Conservation (phyloP, 2,888 invertebrate genomes). For the Gymnoscelis rufifasciata region DNA sequence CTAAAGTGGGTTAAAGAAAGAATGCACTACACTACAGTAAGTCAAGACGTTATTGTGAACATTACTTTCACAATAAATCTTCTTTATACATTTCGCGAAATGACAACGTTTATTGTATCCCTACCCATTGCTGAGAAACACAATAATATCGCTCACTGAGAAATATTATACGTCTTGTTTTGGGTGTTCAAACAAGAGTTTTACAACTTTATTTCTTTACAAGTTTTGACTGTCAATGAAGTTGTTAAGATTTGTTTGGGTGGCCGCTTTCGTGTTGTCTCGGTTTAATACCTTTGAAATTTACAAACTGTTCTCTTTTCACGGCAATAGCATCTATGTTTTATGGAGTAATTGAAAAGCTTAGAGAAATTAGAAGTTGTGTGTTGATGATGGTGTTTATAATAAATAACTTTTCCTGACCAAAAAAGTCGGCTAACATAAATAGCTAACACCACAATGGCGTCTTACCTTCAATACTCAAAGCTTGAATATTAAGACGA, state of each 20-base stretch:
- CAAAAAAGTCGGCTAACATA: slow-evolving; percentile 46
- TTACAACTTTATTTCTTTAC: slow-evolving; percentile 19
- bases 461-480: slow-evolving; percentile 46
- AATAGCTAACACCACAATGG: slow-evolving; percentile 50
- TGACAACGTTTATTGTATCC: slow-evolving; percentile 53
- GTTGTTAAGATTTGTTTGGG: slow-evolving; percentile 17
- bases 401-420: neutral
- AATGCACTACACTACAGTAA: slow-evolving; percentile 30
- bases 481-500: slow-evolving; percentile 50
- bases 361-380: no score
- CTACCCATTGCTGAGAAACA: slow-evolving; percentile 42
- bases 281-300: neutral
- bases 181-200: slow-evolving; percentile 26
- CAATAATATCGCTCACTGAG: slow-evolving; percentile 23
- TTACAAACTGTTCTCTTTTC: no score
- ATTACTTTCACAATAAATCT: slow-evolving; percentile 59
- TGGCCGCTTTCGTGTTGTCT: slow-evolving; percentile 8
- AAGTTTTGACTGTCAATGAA: slow-evolving; percentile 15
- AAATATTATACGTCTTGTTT: slow-evolving; percentile 38
- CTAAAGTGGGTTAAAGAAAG: slow-evolving; percentile 20
- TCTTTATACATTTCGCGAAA: slow-evolving; percentile 55
- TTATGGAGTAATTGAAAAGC: no score
- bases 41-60: slow-evolving; percentile 48
- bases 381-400: no score
- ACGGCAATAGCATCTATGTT: no score